Evolutionary conservation across 2,113 vertebrate species (phyloP).

Genomic region (Apodemus speciosus): DNA sequence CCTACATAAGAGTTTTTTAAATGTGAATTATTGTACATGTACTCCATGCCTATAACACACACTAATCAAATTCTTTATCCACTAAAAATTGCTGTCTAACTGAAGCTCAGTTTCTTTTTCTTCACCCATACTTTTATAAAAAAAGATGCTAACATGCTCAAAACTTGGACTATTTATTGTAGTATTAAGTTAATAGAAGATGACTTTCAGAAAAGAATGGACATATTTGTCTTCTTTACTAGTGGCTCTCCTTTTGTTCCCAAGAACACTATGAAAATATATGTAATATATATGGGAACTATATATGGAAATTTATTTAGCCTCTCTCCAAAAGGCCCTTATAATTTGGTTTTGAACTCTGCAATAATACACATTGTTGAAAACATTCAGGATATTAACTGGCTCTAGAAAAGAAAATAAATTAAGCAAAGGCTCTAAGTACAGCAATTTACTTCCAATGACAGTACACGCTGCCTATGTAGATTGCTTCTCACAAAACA

Average conservation of each 20-base stretch:
- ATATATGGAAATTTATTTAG: conserved; percentile 54
- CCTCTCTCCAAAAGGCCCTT: conserved; percentile 53
- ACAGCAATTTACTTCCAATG: conserved; percentile 60
- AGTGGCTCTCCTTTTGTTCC: not conserved
- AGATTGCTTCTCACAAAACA: conserved; percentile 64
- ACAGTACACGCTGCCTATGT: conserved; percentile 39
- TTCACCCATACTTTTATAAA: conserved; percentile 32
- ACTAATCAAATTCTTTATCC: not conserved
- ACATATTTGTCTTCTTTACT: not conserved
- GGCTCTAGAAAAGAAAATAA: conserved; percentile 35
- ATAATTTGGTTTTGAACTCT: conserved; percentile 55
- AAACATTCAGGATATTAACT: conserved; percentile 45
- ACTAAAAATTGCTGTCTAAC: not conserved
- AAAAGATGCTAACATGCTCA: conserved; percentile 17
- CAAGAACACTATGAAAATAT: conserved; percentile 24
- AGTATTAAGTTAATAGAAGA: conserved; percentile 37
- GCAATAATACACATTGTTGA: conserved; percentile 52
- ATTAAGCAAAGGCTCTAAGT: conserved; percentile 43
- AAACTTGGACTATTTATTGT: not conserved
- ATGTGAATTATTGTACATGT: not conserved
- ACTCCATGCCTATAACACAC: no score
- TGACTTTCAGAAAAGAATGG: conserved; percentile 24
- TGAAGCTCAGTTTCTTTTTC: not conserved
- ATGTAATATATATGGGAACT: not conserved
- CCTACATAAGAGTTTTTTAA: not conserved